These are phyloP conservation scores for Rhinolophus ferrumequinum DNA, from an alignment of 2,113 vertebrate species.

Conservation along the genomic window DNA sequence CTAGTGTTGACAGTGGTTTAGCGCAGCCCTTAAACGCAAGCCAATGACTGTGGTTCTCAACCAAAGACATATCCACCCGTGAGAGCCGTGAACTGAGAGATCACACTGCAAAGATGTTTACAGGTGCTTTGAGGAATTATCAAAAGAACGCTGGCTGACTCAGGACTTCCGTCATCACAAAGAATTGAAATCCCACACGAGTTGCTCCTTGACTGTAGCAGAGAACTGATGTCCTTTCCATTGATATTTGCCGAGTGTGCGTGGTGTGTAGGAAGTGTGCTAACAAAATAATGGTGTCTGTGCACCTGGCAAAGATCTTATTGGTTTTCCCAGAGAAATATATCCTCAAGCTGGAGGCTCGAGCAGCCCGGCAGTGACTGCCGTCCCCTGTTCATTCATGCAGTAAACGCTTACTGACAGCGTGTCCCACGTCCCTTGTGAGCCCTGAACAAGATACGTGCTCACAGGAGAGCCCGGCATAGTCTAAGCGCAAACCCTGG, in stretches of 20 bases:
- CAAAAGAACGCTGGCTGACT: neutral
- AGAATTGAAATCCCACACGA: neutral
- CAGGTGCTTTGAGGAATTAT: conserved; percentile 18
- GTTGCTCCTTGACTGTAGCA: fast-evolving
- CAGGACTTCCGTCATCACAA: neutral
- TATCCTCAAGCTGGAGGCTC: neutral
- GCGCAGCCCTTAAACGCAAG: neutral
- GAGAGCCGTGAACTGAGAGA: neutral
- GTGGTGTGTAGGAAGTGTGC: fast-evolving
- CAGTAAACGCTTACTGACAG: fast-evolving
- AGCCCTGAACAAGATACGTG: fast-evolving
- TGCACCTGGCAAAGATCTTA: fast-evolving
- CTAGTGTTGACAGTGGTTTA: neutral
- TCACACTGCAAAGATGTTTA: neutral
- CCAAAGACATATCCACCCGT: neutral
- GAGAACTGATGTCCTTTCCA: fast-evolving
- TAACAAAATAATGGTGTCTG: fast-evolving
- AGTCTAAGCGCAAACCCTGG: fast-evolving
- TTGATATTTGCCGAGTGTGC: fast-evolving
- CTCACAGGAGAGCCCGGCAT: fast-evolving
- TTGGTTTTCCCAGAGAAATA: neutral
- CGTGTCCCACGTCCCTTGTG: fast-evolving
- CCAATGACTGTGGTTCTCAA: neutral
- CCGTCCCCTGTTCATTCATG: fast-evolving
- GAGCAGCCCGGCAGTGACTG: fast-evolving